Base-by-base conservation (phyloP, 2,797 vertebrate genomes). In the Cirrhinus molitorella region DNA sequence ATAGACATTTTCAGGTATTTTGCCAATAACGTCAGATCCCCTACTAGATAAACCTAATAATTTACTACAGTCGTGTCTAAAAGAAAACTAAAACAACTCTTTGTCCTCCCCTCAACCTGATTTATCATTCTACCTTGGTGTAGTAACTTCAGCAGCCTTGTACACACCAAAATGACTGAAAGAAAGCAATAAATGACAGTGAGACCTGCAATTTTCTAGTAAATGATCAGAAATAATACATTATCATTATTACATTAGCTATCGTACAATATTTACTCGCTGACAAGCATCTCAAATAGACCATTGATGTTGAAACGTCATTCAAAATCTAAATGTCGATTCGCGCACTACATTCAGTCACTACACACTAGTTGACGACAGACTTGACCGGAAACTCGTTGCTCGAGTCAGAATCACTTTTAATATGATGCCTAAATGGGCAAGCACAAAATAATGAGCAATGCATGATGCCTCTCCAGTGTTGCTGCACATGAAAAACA, bases 401-500 rank as follows among this genome's bases (percentile, higher is more conserved):
- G 55, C 63, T 85, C 40, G 21, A 53, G 72, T 77, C 28, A 80
- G 67, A 49, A 77, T 74, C 10, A 43, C 61, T 81, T 78, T 85
- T 82, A 85, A 81, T 87, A 61, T 59, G 59, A 84, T 66, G 80
- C 25, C 67, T 83, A 53, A 55, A 77, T 55, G 75, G 85, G 83
- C 71, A 84, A 65, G 34, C 51, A 78, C 76, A 76, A 85, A 81
- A 75, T 40, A 78, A 80, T 37, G 55, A 75, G 19, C 70, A 81
- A 80, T 71, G 47, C 78, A 61, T 59, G 55, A 83, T 75, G 76
- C 79, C 40, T 79, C 84, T 91, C 88, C 89, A 88, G 89, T 87
- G 87, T 89, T 88, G 81, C 61, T 70, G 73, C 73, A 80, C 34
- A 84, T 79, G 79, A 4, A 61, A 63, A 82, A 82, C 87, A 84